Conservation (phyloP, 2,113 vertebrate genomes). For the Microtus richardsoni region DNA sequence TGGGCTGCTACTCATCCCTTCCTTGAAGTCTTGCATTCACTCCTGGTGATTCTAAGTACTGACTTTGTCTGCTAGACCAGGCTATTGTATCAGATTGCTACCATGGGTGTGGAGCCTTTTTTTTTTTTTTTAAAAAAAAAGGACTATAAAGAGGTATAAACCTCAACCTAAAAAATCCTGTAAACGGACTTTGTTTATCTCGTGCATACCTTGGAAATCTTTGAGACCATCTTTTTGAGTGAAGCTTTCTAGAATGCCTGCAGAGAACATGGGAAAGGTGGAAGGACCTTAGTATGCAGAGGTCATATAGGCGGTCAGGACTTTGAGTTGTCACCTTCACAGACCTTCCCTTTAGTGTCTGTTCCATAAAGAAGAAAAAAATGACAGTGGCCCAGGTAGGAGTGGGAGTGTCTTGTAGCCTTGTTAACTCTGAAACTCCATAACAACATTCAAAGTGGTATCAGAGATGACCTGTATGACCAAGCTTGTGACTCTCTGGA, state of each 20-base stretch:
- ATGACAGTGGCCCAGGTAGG: background rate
- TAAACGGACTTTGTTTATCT: background rate
- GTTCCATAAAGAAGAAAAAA: background rate
- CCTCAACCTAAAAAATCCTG: background rate
- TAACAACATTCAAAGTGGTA: background rate
- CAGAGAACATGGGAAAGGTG: background rate
- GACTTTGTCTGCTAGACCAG: background rate
- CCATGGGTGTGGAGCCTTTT: background rate
- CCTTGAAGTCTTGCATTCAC: background rate
- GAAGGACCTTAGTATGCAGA: background rate
- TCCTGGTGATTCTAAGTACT: background rate
- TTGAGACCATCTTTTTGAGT: background rate
- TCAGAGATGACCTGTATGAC: background rate
- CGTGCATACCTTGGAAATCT: background rate
- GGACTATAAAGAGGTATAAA: background rate
- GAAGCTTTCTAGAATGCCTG: no score
- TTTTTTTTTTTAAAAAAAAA: background rate
- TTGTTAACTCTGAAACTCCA: background rate
- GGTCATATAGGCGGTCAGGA: background rate
- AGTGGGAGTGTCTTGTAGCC: background rate
- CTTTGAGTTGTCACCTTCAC: background rate
- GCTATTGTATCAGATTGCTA: background rate
- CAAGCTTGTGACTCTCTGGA: background rate
- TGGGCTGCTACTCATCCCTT: background rate
- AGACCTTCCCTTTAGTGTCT: background rate